These are phyloP conservation scores for Heliconius congener DNA, from an alignment of 1,140 invertebrate genomes.

Conservation along the genomic window DNA sequence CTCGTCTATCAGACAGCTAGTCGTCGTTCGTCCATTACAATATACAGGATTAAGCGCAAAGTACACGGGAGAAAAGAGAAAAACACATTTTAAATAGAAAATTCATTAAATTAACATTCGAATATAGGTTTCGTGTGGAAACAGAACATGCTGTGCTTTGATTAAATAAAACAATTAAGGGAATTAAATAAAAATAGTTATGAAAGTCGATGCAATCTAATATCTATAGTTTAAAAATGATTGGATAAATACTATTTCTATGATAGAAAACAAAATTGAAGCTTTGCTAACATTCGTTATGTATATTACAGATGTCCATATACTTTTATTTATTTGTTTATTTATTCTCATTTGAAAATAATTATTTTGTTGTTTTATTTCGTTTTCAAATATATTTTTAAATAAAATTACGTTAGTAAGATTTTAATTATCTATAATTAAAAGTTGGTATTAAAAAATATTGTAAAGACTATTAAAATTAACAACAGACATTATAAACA, in stretches of 20 bases:
- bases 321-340: not conserved
- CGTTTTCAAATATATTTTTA: too few relatives aligned
- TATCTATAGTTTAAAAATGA: not conserved
- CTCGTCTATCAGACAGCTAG: slow-evolving; percentile 93
- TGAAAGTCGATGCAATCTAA: slow-evolving; percentile 3
- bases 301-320: slow-evolving; percentile 4
- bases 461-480: not conserved
- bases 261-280: not conserved
- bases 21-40: slow-evolving; percentile 77
- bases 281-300: slow-evolving; percentile 10
- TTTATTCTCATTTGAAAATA: not conserved
- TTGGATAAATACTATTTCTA: not conserved
- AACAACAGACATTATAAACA: not conserved
- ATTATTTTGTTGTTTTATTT: too few relatives aligned
- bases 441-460: too few relatives aligned
- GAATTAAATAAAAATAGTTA: not conserved
- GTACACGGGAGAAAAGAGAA: slow-evolving; percentile 82
- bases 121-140: slow-evolving; percentile 51
- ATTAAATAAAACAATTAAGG: slow-evolving; percentile 8
- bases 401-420: too few relatives aligned
- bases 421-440: too few relatives aligned
- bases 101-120: slow-evolving; percentile 37
- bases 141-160: slow-evolving; percentile 71
- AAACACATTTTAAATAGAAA: slow-evolving; percentile 73
- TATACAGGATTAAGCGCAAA: slow-evolving; percentile 83